Percentiles rank a stretch among this genome's conserved stretches.
phyloP scores from a whole-genome alignment of 2,113 vertebrate species.

The Progne subis region DNA sequence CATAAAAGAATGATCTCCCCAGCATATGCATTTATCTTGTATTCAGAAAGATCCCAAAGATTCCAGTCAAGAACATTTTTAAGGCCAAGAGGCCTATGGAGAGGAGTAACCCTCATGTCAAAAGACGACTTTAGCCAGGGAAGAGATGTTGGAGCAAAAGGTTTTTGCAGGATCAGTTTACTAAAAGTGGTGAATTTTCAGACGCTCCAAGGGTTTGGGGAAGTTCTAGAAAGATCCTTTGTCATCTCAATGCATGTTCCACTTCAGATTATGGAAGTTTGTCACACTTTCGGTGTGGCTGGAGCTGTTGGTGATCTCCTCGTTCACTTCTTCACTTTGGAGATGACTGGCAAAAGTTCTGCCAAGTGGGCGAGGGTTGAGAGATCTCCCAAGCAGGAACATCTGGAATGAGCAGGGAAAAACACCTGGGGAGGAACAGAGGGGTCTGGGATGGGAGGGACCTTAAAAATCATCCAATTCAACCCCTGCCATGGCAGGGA shows the following conservation, averaged over 20 bases:
- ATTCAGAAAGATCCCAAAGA: neutral
- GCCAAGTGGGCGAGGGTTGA: neutral
- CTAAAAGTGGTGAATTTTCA: neutral
- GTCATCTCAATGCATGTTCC: neutral
- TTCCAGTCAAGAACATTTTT: neutral
- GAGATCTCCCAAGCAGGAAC: neutral
- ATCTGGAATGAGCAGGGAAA: neutral
- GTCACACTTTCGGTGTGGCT: neutral
- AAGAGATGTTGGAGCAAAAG: neutral
- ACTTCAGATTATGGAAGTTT: neutral
- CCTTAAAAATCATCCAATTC: rapidly evolving
- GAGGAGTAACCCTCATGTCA: neutral
- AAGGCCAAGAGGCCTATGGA: neutral
- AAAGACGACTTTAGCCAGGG: neutral
- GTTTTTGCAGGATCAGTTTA: neutral
- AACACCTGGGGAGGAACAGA: neutral
- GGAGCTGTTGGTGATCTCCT: neutral
- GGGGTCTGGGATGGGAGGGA: neutral
- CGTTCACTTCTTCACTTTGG: neutral
- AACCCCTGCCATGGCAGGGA: neutral
- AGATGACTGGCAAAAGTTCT: neutral
- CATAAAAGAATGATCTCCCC: neutral
- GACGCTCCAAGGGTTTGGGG: neutral
- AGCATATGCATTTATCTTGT: neutral
- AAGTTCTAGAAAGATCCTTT: neutral